phyloP scores from a whole-genome alignment of 2,113 vertebrate genomes.

The Chaetorhynchus papuensis region DNA sequence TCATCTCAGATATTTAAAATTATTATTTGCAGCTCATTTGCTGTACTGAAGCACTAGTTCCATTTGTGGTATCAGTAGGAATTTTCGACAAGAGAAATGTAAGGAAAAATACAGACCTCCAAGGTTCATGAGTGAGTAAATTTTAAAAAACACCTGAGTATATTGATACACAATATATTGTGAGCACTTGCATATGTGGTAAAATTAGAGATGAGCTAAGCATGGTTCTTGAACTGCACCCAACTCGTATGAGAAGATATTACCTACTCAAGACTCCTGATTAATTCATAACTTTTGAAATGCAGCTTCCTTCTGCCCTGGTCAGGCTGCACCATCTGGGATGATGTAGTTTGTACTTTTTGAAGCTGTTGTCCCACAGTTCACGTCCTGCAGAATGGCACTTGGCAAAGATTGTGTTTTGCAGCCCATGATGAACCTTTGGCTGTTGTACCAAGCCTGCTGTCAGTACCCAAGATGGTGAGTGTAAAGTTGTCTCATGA shows the following conservation, averaged over 20 bases:
- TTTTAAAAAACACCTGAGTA: background rate
- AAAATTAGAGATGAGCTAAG: constrained; percentile 20
- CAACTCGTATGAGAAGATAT: background rate
- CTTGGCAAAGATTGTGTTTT: background rate
- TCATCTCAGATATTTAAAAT: background rate
- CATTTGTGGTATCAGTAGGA: background rate
- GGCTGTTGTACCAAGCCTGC: background rate
- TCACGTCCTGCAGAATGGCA: background rate
- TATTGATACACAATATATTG: background rate
- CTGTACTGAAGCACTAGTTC: background rate
- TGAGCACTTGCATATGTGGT: background rate
- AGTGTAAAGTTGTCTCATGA: background rate
- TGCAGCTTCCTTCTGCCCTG: background rate
- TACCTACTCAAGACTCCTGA: background rate
- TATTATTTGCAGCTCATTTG: background rate
- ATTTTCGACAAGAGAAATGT: background rate
- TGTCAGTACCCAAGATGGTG: background rate
- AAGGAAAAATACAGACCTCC: background rate
- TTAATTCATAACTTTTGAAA: background rate
- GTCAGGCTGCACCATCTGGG: background rate
- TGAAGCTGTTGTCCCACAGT: background rate
- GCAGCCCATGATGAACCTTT: background rate
- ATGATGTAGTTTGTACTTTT: background rate
- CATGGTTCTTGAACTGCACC: constrained; percentile 12
- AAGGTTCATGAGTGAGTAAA: background rate